phyloP scores from a whole-genome alignment of 1,140 invertebrate genomes.

The Sycobia sp. region DNA sequence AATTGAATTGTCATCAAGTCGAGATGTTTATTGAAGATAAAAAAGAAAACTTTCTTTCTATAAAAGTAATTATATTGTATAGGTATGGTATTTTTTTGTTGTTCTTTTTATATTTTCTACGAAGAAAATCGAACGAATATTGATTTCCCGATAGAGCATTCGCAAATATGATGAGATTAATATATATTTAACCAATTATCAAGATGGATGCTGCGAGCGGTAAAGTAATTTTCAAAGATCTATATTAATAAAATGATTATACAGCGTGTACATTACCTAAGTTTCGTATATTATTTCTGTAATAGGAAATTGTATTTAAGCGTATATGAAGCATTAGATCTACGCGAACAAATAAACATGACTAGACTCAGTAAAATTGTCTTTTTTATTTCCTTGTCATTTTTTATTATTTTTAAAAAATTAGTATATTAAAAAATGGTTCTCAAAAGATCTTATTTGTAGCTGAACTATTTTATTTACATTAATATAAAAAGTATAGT shows the following conservation, averaged over 20 bases:
- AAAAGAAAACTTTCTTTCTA: conserved; percentile 35
- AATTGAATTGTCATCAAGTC: conserved; percentile 47
- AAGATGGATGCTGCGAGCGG: conserved; percentile 52
- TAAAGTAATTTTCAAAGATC: conserved; percentile 42
- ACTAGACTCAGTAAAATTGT: conserved; percentile 48
- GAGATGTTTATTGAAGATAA: conserved; percentile 32
- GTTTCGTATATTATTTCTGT: conserved; percentile 58
- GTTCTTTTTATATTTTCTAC: conserved; percentile 38
- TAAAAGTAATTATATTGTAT: conserved; percentile 39
- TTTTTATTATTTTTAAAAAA: no score
- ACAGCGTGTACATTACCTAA: conserved; percentile 58
- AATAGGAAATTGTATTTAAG: conserved; percentile 60
- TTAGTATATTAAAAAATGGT: no score
- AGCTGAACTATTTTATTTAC: no score
- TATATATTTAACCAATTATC: conserved; percentile 55
- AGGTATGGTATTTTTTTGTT: conserved; percentile 26
- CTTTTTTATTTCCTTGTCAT: no score
- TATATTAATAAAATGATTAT: conserved; percentile 54
- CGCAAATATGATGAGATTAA: conserved; percentile 51
- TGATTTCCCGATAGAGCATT: conserved; percentile 38
- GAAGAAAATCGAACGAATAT: conserved; percentile 31
- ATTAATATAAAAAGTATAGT: no score
- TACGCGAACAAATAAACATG: conserved; percentile 59
- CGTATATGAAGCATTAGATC: conserved; percentile 57
- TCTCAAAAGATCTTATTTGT: no score